Percentiles rank a stretch among this genome's conserved stretches.
Conservation (phyloP, 2,888 invertebrate genomes). For the Brenthis daphne region DNA sequence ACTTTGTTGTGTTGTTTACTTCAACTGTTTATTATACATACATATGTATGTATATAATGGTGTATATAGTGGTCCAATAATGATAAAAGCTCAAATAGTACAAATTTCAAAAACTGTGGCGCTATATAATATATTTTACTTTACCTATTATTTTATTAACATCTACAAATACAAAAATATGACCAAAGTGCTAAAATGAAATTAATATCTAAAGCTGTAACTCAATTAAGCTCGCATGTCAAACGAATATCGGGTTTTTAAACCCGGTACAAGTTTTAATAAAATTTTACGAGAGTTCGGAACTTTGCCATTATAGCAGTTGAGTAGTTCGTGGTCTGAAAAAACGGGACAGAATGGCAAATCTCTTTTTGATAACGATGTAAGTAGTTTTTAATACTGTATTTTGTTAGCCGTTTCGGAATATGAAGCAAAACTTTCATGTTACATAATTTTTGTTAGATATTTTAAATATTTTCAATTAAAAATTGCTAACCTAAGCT, state of each 20-base stretch:
- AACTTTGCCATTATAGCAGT: conserved; percentile 22
- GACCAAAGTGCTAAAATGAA: background rate
- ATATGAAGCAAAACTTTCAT: no score
- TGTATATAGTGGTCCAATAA: no score
- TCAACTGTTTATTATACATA: no score
- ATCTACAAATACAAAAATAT: background rate
- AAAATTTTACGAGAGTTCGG: conserved; percentile 29
- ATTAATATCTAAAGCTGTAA: background rate
- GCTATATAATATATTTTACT: no score
- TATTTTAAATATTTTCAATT: no score
- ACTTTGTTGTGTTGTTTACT: no score
- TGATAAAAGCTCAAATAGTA: no score
- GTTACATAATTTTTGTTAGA: no score
- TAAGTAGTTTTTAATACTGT: background rate
- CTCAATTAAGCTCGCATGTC: conserved; percentile 15
- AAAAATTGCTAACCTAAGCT: no score
- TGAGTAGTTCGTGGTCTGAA: conserved; percentile 12
- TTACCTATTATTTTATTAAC: no score
- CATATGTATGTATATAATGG: no score
- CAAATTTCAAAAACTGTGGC: no score
- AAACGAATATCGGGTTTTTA: conserved; percentile 17
- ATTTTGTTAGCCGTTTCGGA: background rate
- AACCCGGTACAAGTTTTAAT: conserved; percentile 30
- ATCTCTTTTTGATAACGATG: conserved; percentile 1
- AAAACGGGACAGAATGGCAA: background rate